Base-by-base conservation (phyloP, 2,888 invertebrate species). In the Megaustenia siamemsis region DNA sequence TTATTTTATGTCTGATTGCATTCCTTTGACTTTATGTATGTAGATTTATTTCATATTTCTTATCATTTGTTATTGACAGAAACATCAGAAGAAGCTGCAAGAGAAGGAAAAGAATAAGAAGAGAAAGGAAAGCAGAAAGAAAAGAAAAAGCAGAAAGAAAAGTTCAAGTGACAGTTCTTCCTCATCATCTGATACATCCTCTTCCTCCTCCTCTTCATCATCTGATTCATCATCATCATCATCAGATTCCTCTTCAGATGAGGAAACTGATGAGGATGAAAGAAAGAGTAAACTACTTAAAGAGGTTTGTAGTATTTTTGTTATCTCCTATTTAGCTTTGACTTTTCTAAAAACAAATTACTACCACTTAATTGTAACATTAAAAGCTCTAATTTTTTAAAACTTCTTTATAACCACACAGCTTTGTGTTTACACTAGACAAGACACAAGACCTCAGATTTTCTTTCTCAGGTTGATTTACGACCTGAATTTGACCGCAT, bases 21-120 rank as follows among this genome's bases (percentile, higher is more conserved):
- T n/a, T n/a, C n/a, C n/a, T n/a, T n/a, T n/a, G n/a, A n/a, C n/a
- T n/a, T n/a, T n/a, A n/a, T n/a, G n/a, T n/a, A n/a, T n/a, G n/a
- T n/a, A n/a, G n/a, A n/a, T n/a, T 10, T 12, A 6, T 45, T 45
- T 60, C 3, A 60, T 60, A n/a, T 60, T 21, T 60, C 40, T 32
- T n/a, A 2, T 24, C n/a, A 15, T 43, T 49, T 8, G 12, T 45
- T 10, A 32, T 35, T 86, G 88, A 5, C 87, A 92, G 92, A 88
- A 90, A 90, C 92, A 92, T 88, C 88, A 92, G 89, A 90, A 92
- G 86, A 90, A 91, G 82, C 24, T 88, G 32, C 85, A 87, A 68
- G 89, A 89, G 79, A 89, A 89, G 81, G 86, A 89, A 87, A 91
- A 90, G 86, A 89, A 90, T 86, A 92, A 90, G 81, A 91, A 92